Evolutionary conservation across 2,888 invertebrate species (phyloP), one percentile per base, ranked within the genome.

Genomic region (Cephus sareptanus): DNA sequence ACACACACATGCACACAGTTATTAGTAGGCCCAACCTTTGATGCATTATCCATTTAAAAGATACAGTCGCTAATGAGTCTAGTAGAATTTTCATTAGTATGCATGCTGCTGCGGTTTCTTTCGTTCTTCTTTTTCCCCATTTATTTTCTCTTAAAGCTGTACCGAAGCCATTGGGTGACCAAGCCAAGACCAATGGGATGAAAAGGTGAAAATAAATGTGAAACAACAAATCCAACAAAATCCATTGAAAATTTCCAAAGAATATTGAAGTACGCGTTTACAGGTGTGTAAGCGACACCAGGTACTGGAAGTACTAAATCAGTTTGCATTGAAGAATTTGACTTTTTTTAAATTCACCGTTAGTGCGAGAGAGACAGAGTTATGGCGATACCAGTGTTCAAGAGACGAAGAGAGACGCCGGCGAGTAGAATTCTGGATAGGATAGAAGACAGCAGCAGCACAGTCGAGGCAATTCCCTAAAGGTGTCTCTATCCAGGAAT

Each of bases 101-200:
- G 79, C 76, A 81, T 79, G 81, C 78, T 76, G 79, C 78, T 79
- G 83, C 69, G 74, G 79, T 77, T 77, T 78, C 69, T 73, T 81
- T 76, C 80, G 77, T 77, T 80, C 80, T 77, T 79, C 9, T 6
- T 56, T 6, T 56, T 2, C 9, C 23, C 9, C 9, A 6, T 56
- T 56, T 23, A 23, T 56, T 23, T 23, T 15, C 23, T 56, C 56
- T 87, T 87, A 87, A 87, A 87, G 87, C 87, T 87, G 85, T 85
- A 87, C 87, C 87, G 86, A 87, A 87, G 87, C 85, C 84, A 87
- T 87, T 85, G 86, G 79, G 81, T 76, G 73, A 80, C 73, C 35
- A 35, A 35, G 35, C 35, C 35, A 35, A 12, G 76, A 81, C 77
- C 85, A 83, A 83, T 84, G 79, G 77, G 56, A 56, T 1, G 56